Base-by-base conservation (phyloP, 2,113 vertebrate species). In the Centropus bengalensis region DNA sequence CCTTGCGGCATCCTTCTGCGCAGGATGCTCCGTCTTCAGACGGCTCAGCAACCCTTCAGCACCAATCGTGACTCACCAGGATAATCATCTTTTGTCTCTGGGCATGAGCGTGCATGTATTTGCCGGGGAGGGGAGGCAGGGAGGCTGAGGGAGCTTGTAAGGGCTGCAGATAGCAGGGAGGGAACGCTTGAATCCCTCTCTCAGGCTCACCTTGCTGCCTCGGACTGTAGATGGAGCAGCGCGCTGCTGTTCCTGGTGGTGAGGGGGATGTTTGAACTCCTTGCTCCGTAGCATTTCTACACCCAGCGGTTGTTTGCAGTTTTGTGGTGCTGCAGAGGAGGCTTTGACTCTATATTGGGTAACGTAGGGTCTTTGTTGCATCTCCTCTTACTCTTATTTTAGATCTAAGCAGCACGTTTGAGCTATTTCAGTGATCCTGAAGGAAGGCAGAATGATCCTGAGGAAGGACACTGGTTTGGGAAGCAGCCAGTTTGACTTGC, bases 401-500 rank as follows among this genome's bases (percentile, higher is more conserved):
- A 93, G 91, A 73, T 59, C 38, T 27, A 54, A 8, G 78, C 82
- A 85, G 92, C 26, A 24, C 70, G 63, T 66, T 52, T 94, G 85
- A 93, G 91, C 93, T 94, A 86, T 97, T 94, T 95, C 75, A 80
- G 82, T 80, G 82, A 52, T 95, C 40, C 60, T 24, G 42, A 91
- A 89, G 75, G 87, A 84, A 92, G 67, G 82, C 84, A 77, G 71
- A 82, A 54, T 51, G 82, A 47, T 89, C 73, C 71, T 67, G 68
- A 83, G 91, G 78, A 93, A 94, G 91, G 91, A 92, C 85, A 36
- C 59, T 77, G 93, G 79, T 82, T 93, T 95, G 85, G 95, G 93
- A 94, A 63, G 28, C 0, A 2, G 82, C 93, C 93, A 94, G 19
- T 67, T 51, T 64, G 52, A 64, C 62, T 78, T 76, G 45, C 38